Conservation (phyloP, 2,113 vertebrate genomes). For the Felis chaus region DNA sequence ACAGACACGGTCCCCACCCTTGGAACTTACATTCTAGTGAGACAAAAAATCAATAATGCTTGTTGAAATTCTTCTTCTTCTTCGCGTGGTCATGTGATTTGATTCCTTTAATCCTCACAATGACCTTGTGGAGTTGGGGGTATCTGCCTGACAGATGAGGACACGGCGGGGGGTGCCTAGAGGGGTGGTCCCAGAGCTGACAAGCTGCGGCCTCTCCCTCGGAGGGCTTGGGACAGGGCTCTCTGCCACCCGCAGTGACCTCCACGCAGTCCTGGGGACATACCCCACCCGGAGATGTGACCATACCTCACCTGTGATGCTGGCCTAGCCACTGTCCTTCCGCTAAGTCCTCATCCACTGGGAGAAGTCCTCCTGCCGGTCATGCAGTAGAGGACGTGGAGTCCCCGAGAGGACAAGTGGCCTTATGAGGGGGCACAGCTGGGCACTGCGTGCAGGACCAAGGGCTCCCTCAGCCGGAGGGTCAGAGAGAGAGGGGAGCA, state of each 20-base stretch:
- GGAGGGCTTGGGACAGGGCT: background rate
- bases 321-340: background rate
- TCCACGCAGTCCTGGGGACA: no score
- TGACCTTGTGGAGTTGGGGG: background rate
- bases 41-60: background rate
- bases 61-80: background rate
- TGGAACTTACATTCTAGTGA: background rate
- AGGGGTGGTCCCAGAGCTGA: background rate
- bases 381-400: background rate
- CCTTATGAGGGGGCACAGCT: background rate
- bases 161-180: background rate
- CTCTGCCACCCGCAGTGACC: background rate
- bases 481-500: background rate
- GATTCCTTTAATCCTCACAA: background rate
- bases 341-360: background rate
- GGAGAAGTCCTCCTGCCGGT: background rate
- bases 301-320: background rate
- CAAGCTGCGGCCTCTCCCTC: accelerated
- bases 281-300: background rate
- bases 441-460: background rate
- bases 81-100: background rate
- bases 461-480: no score
- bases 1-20: background rate
- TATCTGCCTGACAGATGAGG: background rate
- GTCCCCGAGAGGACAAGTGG: background rate